A percentile compares a stretch with the other conserved stretches of the same genome.
Conservation (phyloP, 2,797 vertebrate genomes). For the Coluber constrictor region DNA sequence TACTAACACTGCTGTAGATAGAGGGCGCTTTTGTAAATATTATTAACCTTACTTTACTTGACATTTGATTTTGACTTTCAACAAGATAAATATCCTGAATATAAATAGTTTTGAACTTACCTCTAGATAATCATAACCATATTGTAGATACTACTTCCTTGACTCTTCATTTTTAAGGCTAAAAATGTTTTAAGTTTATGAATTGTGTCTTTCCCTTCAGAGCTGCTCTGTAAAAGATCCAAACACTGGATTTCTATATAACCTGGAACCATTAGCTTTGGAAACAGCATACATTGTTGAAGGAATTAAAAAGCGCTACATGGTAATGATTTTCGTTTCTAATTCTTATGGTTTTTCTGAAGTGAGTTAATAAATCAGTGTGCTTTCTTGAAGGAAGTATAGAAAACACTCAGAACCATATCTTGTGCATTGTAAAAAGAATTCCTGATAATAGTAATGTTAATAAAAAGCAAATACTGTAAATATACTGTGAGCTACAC, state of each 20-base stretch:
- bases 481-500: not conserved
- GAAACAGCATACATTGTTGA: conserved; percentile 68
- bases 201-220: not conserved
- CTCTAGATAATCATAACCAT: not conserved
- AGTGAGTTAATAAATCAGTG: not conserved
- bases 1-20: not conserved
- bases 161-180: not conserved
- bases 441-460: not conserved
- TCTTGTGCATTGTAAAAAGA: not conserved
- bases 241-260: conserved; percentile 85
- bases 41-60: not conserved
- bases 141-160: not conserved
- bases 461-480: not conserved
- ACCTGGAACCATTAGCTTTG: conserved; percentile 78
- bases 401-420: not conserved
- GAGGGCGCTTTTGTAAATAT: not conserved
- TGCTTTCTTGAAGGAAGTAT: not conserved
- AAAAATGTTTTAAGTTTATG: not conserved
- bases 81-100: not conserved
- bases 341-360: not conserved
- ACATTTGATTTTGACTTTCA: not conserved
- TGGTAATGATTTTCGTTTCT: conserved; percentile 70
- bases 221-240: conserved; percentile 88
- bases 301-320: conserved; percentile 78
- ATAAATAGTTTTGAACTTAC: not conserved